Evolutionary conservation across 2,797 vertebrate genomes (phyloP).

Genomic region (Luscinia megarhynchos): DNA sequence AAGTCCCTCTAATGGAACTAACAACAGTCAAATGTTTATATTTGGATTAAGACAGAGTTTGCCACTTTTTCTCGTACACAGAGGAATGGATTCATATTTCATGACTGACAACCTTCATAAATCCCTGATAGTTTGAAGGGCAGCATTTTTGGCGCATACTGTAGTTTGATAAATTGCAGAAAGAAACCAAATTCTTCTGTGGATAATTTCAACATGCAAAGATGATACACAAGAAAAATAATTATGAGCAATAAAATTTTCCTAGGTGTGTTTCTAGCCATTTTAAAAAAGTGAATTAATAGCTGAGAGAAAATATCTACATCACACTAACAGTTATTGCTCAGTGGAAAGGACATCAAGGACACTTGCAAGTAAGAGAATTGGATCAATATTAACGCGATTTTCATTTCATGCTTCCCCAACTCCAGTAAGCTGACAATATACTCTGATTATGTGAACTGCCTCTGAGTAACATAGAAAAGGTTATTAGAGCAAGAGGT

Average conservation of each 20-base stretch:
- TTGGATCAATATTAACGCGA: constrained; percentile 98
- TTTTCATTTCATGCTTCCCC: constrained; percentile 99
- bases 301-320: constrained; percentile 70
- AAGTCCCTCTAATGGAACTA: background rate
- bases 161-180: constrained; percentile 7
- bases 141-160: background rate
- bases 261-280: constrained; percentile 23
- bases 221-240: constrained; percentile 13
- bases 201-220: constrained; percentile 44
- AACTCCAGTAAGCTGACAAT: constrained; percentile 95
- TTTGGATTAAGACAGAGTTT: constrained; percentile 50
- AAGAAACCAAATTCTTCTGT: background rate
- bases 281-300: constrained; percentile 26
- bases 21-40: background rate
- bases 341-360: constrained; percentile 86
- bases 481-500: constrained; percentile 90
- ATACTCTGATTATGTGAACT: constrained; percentile 87
- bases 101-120: constrained; percentile 44
- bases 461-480: constrained; percentile 85
- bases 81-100: constrained; percentile 43
- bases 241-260: constrained; percentile 38
- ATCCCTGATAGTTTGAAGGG: constrained; percentile 27
- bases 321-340: constrained; percentile 76
- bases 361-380: constrained; percentile 94
- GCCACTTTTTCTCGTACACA: constrained; percentile 23